Base-by-base conservation (phyloP, 2,113 vertebrate genomes). In the Rhynchomys soricoides region DNA sequence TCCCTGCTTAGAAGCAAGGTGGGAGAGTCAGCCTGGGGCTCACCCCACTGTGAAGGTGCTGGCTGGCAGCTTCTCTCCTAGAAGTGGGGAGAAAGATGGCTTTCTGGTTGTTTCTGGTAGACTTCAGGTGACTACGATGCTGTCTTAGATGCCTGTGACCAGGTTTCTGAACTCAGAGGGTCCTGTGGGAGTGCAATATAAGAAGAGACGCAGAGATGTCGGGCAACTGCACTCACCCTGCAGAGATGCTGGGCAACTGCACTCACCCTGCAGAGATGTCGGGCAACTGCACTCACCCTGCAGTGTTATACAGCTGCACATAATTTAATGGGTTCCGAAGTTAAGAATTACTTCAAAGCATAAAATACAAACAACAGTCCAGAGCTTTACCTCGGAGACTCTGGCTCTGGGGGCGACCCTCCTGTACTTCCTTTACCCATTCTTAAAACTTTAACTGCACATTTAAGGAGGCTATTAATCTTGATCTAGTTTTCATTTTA, bases 251-350 rank as follows among this genome's bases (percentile, higher is more conserved):
- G n/a, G n/a, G n/a, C n/a, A n/a, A n/a, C n/a, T n/a, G n/a, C n/a
- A n/a, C n/a, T n/a, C n/a, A n/a, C n/a, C n/a, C n/a, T n/a, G n/a
- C n/a, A n/a, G n/a, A n/a, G n/a, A n/a, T n/a, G n/a, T n/a, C n/a
- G n/a, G n/a, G n/a, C n/a, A n/a, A n/a, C n/a, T n/a, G n/a, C n/a
- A n/a, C n/a, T n/a, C n/a, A n/a, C n/a, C n/a, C n/a, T n/a, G n/a
- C n/a, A n/a, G n/a, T 11, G 40, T 94, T 57, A 79, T 31, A 55
- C 26, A 78, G 78, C 79, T 83, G 13, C n/a, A 34, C 45, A 70
- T 70, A 70, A 52, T 87, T 70, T 66, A 5, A 7, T 68, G 24
- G 24, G 66, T 97, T 95, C 74, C 73, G 52, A 95, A 92, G 43
- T 17, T 19, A 75, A 75, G 66, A 34, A 43, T 71, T 26, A 91